phyloP scores from a whole-genome alignment of 2,113 vertebrate genomes.

The Gila orcuttii region DNA sequence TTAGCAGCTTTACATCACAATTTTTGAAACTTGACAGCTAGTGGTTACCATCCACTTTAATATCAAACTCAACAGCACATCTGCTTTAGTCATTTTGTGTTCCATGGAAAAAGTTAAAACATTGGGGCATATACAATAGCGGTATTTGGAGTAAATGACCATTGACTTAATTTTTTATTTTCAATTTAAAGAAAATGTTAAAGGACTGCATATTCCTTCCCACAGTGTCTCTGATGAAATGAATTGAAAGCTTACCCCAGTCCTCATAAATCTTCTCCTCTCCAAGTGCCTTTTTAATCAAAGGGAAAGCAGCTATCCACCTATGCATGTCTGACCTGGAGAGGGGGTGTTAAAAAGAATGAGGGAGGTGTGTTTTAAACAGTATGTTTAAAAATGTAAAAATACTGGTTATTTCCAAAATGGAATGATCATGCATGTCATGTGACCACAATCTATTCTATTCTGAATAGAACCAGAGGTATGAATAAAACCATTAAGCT shows the following conservation, averaged over 20 bases:
- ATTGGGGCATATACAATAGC: neutral
- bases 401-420: neutral
- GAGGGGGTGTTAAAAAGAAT: neutral
- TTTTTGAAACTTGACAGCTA: neutral
- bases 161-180: neutral
- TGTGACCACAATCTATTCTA: too few species aligned
- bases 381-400: neutral
- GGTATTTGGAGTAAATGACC: neutral
- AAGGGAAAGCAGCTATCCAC: slow-evolving; percentile 78
- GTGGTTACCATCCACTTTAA: neutral
- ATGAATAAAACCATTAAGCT: neutral
- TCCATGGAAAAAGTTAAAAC: neutral
- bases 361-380: neutral
- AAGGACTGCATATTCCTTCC: neutral
- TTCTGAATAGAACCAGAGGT: neutral
- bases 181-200: neutral
- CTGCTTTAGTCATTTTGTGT: neutral
- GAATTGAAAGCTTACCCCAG: slow-evolving; percentile 71
- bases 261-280: slow-evolving; percentile 79
- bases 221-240: neutral
- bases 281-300: slow-evolving; percentile 55
- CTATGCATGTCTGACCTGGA: slow-evolving; percentile 79
- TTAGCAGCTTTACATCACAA: too few species aligned
- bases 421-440: neutral
- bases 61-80: neutral